phyloP scores from a whole-genome alignment of 2,888 invertebrate species.

The Argynnis bischoffii region DNA sequence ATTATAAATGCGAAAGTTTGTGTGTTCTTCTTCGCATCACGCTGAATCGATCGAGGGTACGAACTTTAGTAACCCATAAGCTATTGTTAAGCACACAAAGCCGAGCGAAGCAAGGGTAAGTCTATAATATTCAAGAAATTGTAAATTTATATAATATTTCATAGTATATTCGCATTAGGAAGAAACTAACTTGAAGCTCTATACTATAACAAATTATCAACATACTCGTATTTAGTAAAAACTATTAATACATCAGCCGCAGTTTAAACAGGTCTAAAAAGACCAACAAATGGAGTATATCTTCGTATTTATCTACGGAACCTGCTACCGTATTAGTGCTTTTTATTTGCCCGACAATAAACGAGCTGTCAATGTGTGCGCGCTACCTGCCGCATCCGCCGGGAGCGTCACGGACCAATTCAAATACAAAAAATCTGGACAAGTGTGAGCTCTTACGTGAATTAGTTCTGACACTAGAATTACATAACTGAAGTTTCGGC shows the following conservation, averaged over 20 bases:
- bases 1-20: no score
- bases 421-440: constrained; percentile 46
- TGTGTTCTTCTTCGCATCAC: no score
- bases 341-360: constrained; percentile 55
- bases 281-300: constrained; percentile 29
- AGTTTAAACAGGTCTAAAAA: constrained; percentile 30
- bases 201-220: constrained; percentile 8
- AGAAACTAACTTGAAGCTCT: background rate
- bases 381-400: constrained; percentile 70
- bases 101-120: no score
- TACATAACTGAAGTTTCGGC: background rate
- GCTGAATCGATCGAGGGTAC: no score
- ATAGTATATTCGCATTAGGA: no score
- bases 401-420: constrained; percentile 53
- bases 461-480: background rate
- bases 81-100: no score
- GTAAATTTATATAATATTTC: no score
- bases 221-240: constrained; percentile 10
- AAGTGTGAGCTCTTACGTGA: constrained; percentile 4
- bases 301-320: constrained; percentile 40
- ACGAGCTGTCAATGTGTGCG: constrained; percentile 62
- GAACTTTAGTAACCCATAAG: no score
- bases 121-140: no score
- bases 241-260: constrained; percentile 23
- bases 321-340: constrained; percentile 44